Conservation (phyloP, 2,113 vertebrate species). For the Pygoscelis adeliae region DNA sequence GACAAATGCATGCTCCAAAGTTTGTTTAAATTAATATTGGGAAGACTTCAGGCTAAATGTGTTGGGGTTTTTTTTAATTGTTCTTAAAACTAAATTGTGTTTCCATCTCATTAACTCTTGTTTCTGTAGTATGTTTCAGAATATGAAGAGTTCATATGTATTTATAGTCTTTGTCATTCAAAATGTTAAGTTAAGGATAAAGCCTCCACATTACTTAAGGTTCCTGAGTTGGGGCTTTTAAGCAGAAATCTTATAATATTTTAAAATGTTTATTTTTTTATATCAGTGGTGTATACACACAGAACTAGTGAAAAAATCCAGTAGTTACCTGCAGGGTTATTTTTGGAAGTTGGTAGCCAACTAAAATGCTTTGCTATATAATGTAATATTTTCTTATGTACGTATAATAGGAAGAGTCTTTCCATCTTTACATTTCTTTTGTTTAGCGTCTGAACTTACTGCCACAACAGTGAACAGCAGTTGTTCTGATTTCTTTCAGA, state of each 20-base stretch:
- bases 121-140: not conserved
- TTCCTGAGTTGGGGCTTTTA: not conserved
- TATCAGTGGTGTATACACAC: not conserved
- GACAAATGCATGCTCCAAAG: not conserved
- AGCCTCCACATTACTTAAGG: not conserved
- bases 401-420: not conserved
- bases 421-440: not conserved
- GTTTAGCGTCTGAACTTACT: not conserved
- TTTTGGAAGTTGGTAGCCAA: not conserved
- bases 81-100: not conserved
- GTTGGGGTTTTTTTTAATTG: not conserved
- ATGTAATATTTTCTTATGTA: not conserved
- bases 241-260: not conserved
- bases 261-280: not conserved
- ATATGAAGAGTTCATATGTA: not conserved
- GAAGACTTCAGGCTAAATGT: not conserved
- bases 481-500: not conserved
- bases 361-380: not conserved
- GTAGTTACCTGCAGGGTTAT: not conserved
- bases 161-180: not conserved
- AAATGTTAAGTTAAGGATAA: not conserved
- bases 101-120: not conserved
- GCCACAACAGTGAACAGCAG: not conserved
- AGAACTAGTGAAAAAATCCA: not conserved
- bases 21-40: not conserved